phyloP scores from a whole-genome alignment of 1,140 invertebrate genomes.

The Pollicipes pollicipes region DNA sequence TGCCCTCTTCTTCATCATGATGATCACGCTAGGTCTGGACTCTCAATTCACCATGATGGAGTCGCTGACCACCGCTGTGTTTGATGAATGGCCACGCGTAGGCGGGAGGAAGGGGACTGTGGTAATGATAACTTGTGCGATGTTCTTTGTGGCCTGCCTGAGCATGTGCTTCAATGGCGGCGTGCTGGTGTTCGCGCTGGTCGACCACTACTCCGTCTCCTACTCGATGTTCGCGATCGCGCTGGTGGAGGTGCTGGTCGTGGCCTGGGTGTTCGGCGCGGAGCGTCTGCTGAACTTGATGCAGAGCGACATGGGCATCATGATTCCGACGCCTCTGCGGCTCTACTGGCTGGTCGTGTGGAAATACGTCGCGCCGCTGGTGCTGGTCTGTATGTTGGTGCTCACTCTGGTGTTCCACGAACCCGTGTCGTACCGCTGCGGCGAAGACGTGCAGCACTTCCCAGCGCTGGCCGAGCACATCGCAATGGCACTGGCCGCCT shows the following conservation, averaged over 20 bases:
- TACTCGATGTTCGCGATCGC: conserved; percentile 78
- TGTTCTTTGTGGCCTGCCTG: not conserved
- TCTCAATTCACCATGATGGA: conserved; percentile 32
- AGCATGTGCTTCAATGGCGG: conserved; percentile 44
- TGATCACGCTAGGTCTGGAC: conserved; percentile 53
- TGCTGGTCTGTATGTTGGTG: not conserved
- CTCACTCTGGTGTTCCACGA: not conserved
- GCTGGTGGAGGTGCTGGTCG: conserved; percentile 60
- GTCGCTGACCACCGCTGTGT: not conserved
- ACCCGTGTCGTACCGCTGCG: not conserved
- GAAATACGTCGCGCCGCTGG: conserved; percentile 28
- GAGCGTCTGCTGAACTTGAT: conserved; percentile 35
- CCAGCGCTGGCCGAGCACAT: too few species aligned
- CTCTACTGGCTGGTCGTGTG: conserved; percentile 31
- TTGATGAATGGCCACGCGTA: not conserved
- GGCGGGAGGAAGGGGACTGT: not conserved
- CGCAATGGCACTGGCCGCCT: too few species aligned
- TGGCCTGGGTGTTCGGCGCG: conserved; percentile 80
- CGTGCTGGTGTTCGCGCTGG: conserved; percentile 78
- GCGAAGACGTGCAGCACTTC: too few species aligned
- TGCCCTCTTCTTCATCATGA: conserved; percentile 65
- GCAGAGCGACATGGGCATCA: conserved; percentile 28
- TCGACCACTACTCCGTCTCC: conserved; percentile 80
- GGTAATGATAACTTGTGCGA: not conserved
- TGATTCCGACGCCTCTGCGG: conserved; percentile 23